Conservation (phyloP, 2,888 invertebrate genomes). For the Copidosoma aretas region DNA sequence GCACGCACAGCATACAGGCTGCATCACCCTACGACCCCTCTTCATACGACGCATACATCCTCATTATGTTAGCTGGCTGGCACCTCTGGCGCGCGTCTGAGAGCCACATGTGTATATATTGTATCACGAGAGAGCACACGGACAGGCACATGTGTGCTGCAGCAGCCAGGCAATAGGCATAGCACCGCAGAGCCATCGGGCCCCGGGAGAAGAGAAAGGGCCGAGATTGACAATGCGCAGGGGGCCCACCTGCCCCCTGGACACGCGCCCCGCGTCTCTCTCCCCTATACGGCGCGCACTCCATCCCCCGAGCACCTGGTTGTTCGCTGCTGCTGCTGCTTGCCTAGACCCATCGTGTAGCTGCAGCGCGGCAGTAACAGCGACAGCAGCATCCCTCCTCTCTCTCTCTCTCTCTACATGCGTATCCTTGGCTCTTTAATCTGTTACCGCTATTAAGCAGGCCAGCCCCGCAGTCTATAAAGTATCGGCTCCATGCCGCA, state of each 20-base stretch:
- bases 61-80: constrained; percentile 54
- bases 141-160: constrained; percentile 25
- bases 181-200: constrained; percentile 38
- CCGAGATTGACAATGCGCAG: constrained; percentile 61
- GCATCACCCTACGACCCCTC: constrained; percentile 47
- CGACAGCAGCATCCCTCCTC: constrained; percentile 1
- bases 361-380: constrained; percentile 1
- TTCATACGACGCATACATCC: constrained; percentile 54
- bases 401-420: constrained; percentile 8
- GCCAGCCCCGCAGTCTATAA: constrained; percentile 7
- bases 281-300: constrained; percentile 36
- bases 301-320: constrained; percentile 46
- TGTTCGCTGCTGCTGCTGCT: constrained; percentile 39
- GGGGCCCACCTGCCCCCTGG: constrained; percentile 62
- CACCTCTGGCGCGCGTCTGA: constrained; percentile 46
- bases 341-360: no score
- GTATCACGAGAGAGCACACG: constrained; percentile 11
- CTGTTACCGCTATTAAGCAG: constrained; percentile 30
- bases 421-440: constrained; percentile 34
- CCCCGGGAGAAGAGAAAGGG: constrained; percentile 51
- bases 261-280: constrained; percentile 57
- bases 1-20: not conserved
- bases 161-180: not conserved
- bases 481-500: constrained; percentile 13
- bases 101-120: constrained; percentile 12